These are phyloP conservation scores for Capra hircus DNA, from an alignment of 2,113 vertebrate genomes.

Conservation along the genomic window DNA sequence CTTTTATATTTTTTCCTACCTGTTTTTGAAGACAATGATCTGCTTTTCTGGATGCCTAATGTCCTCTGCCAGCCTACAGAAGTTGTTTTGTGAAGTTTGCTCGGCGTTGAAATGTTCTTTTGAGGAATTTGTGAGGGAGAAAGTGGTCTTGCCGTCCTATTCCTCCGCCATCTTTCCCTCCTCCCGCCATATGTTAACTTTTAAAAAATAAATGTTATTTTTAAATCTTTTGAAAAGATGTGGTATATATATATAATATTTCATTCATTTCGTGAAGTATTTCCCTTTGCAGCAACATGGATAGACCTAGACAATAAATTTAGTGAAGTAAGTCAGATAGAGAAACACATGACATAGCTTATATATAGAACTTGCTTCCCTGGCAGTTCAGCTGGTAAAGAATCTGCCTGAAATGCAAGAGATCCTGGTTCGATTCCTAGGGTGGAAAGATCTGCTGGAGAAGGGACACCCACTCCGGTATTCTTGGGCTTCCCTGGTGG, in stretches of 20 bases:
- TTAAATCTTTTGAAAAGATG: background rate
- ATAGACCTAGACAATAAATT: background rate
- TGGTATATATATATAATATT: background rate
- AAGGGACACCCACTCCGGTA: background rate
- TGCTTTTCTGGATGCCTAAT: too few species aligned
- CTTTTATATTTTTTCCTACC: too few species aligned
- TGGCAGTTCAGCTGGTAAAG: background rate
- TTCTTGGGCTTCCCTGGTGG: background rate
- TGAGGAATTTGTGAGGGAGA: too few species aligned
- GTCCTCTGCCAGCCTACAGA: too few species aligned
- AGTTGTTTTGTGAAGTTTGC: too few species aligned
- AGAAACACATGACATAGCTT: background rate
- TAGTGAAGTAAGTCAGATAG: background rate
- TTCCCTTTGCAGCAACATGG: background rate
- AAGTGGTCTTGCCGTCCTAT: too few species aligned
- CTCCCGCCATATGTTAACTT: background rate
- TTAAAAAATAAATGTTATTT: background rate
- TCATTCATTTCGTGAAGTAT: background rate
- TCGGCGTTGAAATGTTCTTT: too few species aligned
- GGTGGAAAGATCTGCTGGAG: background rate
- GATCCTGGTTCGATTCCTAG: background rate
- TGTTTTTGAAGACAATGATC: too few species aligned
- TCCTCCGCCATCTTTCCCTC: too few species aligned
- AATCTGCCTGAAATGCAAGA: background rate
- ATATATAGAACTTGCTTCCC: background rate